phyloP scores from a whole-genome alignment of 2,888 invertebrate genomes.

The Papilio gigon region DNA sequence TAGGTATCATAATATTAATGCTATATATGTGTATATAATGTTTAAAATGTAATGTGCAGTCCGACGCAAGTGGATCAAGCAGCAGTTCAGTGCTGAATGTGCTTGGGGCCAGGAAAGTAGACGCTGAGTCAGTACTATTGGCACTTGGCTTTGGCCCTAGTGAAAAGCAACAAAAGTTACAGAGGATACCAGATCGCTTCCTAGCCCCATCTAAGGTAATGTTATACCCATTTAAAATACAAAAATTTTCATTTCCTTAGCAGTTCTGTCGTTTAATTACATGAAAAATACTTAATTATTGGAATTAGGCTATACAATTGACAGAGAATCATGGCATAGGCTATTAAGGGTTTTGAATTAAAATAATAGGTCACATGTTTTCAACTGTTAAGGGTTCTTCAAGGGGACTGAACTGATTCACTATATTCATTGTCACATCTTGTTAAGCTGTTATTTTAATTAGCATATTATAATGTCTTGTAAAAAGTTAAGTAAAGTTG shows the following conservation, averaged over 20 bases:
- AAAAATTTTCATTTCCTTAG: neutral
- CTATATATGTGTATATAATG: neutral
- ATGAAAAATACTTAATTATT: too few species aligned
- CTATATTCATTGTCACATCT: too few species aligned
- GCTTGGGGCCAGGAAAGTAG: conserved; percentile 90
- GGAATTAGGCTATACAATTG: too few species aligned
- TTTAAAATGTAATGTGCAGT: conserved; percentile 55
- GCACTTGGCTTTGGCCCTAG: conserved; percentile 91
- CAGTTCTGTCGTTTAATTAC: neutral
- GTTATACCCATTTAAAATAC: conserved; percentile 8
- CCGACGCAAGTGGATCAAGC: conserved; percentile 79
- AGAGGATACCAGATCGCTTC: conserved; percentile 91
- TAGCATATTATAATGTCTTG: too few species aligned
- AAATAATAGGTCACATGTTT: too few species aligned
- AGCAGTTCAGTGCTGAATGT: conserved; percentile 92
- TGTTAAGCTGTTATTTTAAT: too few species aligned
- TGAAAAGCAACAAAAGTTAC: conserved; percentile 85
- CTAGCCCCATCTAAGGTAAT: conserved; percentile 89
- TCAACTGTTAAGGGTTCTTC: too few species aligned
- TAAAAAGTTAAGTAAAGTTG: too few species aligned
- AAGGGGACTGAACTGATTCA: too few species aligned
- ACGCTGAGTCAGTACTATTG: conserved; percentile 93
- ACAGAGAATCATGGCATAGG: too few species aligned
- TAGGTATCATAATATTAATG: neutral
- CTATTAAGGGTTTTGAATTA: too few species aligned